Conservation (phyloP, 1,140 invertebrate genomes). For the Diachasmimorpha longicaudata region DNA sequence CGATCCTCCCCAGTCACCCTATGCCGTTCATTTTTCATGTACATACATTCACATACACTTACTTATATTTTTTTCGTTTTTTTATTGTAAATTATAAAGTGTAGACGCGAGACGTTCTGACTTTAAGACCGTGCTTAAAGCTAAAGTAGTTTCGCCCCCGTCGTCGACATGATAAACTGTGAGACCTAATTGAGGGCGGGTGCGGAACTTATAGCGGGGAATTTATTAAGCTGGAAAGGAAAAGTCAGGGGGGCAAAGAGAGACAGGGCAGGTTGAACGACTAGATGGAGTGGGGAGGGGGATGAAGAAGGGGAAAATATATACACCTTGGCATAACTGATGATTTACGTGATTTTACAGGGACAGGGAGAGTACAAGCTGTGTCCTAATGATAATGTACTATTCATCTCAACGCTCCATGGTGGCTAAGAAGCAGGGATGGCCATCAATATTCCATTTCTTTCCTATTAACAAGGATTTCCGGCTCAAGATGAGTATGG, state of each 20-base stretch:
- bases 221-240: slow-evolving; percentile 23
- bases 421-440: slow-evolving; percentile 74
- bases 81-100: slow-evolving; percentile 33
- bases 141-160: slow-evolving; percentile 22
- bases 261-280: not conserved
- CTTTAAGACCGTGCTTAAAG: slow-evolving; percentile 21
- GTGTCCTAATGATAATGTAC: slow-evolving; percentile 67
- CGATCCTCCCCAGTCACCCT: not conserved
- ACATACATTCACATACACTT: slow-evolving; percentile 10
- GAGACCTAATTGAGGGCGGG: slow-evolving; percentile 22
- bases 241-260: not conserved
- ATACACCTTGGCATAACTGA: slow-evolving; percentile 2
- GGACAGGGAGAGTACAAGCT: slow-evolving; percentile 71
- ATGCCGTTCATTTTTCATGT: not conserved
- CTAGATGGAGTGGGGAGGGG: not conserved
- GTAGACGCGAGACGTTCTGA: slow-evolving; percentile 13
- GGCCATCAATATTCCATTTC: too few relatives aligned
- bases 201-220: slow-evolving; percentile 17
- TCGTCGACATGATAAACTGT: slow-evolving; percentile 24
- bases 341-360: slow-evolving; percentile 50
- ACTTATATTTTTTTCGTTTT: slow-evolving; percentile 9
- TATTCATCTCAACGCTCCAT: slow-evolving; percentile 77
- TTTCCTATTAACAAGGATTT: too few relatives aligned
- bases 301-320: not conserved
- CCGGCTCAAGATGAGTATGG: too few relatives aligned